These are phyloP conservation scores for Ptiloglossa arizonensis DNA, from an alignment of 1,140 invertebrate species.

Conservation along the genomic window DNA sequence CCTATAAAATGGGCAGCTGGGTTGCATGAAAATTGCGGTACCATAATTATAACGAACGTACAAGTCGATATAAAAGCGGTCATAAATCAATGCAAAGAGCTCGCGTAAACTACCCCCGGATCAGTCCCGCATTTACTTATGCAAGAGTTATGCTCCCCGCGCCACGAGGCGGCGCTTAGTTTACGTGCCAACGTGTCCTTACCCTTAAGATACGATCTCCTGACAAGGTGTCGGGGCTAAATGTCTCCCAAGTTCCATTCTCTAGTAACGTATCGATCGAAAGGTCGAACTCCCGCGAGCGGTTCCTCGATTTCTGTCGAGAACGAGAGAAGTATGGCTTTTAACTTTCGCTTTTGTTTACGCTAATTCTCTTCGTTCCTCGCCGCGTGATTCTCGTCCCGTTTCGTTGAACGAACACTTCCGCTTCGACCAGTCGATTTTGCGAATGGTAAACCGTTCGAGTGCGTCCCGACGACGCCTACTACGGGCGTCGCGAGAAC, in stretches of 20 bases:
- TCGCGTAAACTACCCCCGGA: conserved; percentile 48
- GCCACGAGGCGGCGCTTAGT: conserved; percentile 24
- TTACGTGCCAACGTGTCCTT: conserved; percentile 73
- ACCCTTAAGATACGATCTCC: conserved; percentile 83
- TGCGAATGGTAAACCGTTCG: neutral
- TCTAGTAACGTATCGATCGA: conserved; percentile 83
- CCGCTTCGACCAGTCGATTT: neutral
- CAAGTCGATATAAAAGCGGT: conserved; percentile 53
- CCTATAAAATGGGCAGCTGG: conserved; percentile 38
- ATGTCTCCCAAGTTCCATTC: conserved; percentile 85
- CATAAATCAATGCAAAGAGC: conserved; percentile 50
- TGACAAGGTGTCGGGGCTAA: conserved; percentile 82
- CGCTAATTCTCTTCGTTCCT: conserved; percentile 14
- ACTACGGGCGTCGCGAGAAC: neutral
- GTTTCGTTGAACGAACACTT: neutral
- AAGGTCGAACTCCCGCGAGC: conserved; percentile 80
- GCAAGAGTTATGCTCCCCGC: conserved; percentile 41
- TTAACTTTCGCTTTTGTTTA: conserved; percentile 56
- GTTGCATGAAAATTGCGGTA: conserved; percentile 40
- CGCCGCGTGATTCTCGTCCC: neutral
- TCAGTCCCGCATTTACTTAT: conserved; percentile 39
- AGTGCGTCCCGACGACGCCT: neutral
- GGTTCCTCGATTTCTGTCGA: conserved; percentile 81
- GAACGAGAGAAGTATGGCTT: conserved; percentile 78
- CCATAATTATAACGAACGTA: conserved; percentile 38